phyloP scores from a whole-genome alignment of 2,113 vertebrate species.

The Poicephalus meyeri region DNA sequence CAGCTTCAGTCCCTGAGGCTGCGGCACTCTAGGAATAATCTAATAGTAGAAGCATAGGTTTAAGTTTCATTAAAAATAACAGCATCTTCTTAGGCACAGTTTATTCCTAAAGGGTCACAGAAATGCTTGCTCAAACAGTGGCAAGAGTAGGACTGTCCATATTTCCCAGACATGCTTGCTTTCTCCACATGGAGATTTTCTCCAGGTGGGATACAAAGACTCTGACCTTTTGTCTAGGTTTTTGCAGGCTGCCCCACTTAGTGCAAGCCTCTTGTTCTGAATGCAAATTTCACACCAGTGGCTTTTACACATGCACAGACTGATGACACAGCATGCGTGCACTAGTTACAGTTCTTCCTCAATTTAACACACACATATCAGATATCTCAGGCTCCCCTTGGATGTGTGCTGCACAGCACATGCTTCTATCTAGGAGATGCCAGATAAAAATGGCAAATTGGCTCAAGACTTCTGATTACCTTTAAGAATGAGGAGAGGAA shows the following conservation, averaged over 20 bases:
- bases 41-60: accelerated
- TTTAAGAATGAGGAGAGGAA: background rate
- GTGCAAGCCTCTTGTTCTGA: background rate
- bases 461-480: background rate
- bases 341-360: background rate
- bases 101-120: background rate
- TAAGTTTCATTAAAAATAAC: background rate
- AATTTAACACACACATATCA: background rate
- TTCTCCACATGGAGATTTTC: background rate
- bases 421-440: background rate
- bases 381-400: background rate
- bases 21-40: background rate
- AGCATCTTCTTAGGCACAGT: background rate
- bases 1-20: background rate
- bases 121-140: background rate
- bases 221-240: background rate
- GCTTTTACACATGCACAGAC: slow-evolving; percentile 31
- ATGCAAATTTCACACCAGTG: slow-evolving; percentile 51
- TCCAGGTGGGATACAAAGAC: slow-evolving; percentile 35
- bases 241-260: background rate
- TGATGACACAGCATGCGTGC: background rate
- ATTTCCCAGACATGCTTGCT: background rate
- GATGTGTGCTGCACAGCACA: background rate
- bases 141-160: background rate
- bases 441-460: background rate